phyloP scores from a whole-genome alignment of 2,113 vertebrate species.

The Silurus meridionalis region DNA sequence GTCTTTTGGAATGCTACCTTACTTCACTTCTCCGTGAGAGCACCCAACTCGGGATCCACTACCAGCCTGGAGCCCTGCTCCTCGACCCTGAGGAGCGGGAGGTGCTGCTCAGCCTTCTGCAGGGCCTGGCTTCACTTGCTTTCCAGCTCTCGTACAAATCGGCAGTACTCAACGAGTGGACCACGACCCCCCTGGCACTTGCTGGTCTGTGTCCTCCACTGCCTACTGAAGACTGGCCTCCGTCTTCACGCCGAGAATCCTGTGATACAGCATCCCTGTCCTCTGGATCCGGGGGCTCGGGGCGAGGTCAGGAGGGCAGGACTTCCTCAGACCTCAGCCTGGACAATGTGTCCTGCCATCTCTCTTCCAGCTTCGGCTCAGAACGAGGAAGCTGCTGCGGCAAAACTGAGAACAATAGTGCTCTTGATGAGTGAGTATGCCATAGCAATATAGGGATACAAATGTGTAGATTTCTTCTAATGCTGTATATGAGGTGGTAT shows the following conservation, averaged over 20 bases:
- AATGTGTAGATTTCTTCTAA: too few relatives aligned
- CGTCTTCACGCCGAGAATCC: slow-evolving; percentile 68
- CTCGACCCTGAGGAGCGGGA: slow-evolving; percentile 86
- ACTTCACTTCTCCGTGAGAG: slow-evolving; percentile 82
- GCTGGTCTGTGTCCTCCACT: slow-evolving; percentile 80
- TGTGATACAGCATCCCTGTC: slow-evolving; percentile 88
- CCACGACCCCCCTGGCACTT: slow-evolving; percentile 84
- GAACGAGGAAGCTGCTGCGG: slow-evolving; percentile 76
- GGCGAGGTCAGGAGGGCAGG: slow-evolving; percentile 68
- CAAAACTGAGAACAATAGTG: slow-evolving; percentile 73
- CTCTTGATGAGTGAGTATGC: slow-evolving; percentile 79
- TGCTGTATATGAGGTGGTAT: too few relatives aligned
- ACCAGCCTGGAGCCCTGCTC: slow-evolving; percentile 84
- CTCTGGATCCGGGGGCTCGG: slow-evolving; percentile 71
- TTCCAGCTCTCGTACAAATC: slow-evolving; percentile 95
- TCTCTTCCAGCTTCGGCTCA: slow-evolving; percentile 90
- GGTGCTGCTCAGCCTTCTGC: slow-evolving; percentile 91
- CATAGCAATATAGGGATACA: background rate
- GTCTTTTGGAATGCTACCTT: slow-evolving; percentile 91
- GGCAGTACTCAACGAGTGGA: slow-evolving; percentile 91
- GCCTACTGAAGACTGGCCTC: slow-evolving; percentile 65
- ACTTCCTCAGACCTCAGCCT: slow-evolving; percentile 84
- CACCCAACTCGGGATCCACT: slow-evolving; percentile 77
- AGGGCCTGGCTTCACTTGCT: slow-evolving; percentile 85
- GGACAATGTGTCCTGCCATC: slow-evolving; percentile 86